These are phyloP conservation scores for Pangasius sanitwongsei DNA, from an alignment of 2,797 vertebrate genomes.

Conservation along the genomic window DNA sequence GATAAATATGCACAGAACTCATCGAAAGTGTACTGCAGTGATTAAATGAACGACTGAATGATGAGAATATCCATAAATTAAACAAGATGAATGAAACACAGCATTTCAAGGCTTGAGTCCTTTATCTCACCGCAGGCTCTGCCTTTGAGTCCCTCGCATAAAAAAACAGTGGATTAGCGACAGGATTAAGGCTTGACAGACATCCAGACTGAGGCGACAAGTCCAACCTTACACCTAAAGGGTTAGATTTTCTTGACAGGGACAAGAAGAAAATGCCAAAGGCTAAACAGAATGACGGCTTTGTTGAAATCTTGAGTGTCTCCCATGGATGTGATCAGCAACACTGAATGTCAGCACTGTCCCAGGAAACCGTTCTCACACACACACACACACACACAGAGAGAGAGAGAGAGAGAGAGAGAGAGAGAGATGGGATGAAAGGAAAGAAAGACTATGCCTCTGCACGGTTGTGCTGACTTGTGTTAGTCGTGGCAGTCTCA, in stretches of 20 bases:
- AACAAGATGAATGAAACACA: constrained; percentile 31
- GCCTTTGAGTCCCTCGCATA: constrained; percentile 31
- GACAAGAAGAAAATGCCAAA: constrained; percentile 40
- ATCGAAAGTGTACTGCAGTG: constrained; percentile 33
- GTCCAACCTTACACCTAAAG: constrained; percentile 38
- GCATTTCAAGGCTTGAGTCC: constrained; percentile 23
- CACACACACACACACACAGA: not conserved
- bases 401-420: not conserved
- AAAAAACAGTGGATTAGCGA: constrained; percentile 27
- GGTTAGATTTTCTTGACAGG: constrained; percentile 38
- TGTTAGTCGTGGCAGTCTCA: constrained; percentile 59
- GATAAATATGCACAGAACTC: constrained; percentile 33
- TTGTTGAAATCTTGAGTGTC: not conserved
- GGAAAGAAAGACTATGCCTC: constrained; percentile 12
- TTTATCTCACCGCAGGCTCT: constrained; percentile 16
- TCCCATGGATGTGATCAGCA: constrained; percentile 29
- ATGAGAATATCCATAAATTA: constrained; percentile 36
- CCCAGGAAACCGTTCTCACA: constrained; percentile 45
- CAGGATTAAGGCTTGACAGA: constrained; percentile 54
- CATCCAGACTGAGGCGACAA: constrained; percentile 35
- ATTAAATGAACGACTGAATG: constrained; percentile 23
- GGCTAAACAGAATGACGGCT: constrained; percentile 28
- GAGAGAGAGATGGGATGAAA: constrained; percentile 1
- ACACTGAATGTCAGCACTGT: constrained; percentile 60
- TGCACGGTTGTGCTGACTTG: constrained; percentile 34